A percentile compares a stretch with the other conserved stretches of the same genome.
phyloP scores from a whole-genome alignment of 2,888 invertebrate genomes.

The Lycocerus yunnanus region DNA sequence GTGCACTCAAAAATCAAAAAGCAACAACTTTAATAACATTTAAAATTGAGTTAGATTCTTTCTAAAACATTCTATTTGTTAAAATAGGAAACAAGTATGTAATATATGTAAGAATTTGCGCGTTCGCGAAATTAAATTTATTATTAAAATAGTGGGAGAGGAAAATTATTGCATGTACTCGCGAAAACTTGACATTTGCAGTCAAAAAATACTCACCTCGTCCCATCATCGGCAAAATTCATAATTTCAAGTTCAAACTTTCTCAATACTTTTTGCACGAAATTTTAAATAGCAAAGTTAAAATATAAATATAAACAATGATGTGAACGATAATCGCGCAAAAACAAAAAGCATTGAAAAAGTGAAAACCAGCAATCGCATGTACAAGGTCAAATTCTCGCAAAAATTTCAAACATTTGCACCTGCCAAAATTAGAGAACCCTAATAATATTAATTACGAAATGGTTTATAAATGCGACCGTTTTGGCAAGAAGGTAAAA shows the following conservation, averaged over 20 bases:
- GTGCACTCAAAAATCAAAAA: conserved; percentile 35
- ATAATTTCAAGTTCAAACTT: not conserved
- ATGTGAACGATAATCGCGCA: not conserved
- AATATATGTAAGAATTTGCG: no score
- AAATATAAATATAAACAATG: not conserved
- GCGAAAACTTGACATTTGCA: not conserved
- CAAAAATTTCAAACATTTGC: not conserved
- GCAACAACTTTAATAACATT: conserved; percentile 23
- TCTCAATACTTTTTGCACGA: not conserved
- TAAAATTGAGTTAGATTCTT: conserved; percentile 4
- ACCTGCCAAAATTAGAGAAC: not conserved
- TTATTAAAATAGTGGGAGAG: not conserved
- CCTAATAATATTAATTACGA: not conserved
- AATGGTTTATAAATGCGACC: not conserved
- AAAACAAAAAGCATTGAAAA: not conserved
- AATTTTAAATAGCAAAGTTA: not conserved
- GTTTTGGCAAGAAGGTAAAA: not conserved
- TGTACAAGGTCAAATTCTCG: not conserved
- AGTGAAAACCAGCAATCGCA: not conserved
- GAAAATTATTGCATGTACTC: not conserved
- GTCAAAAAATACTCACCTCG: not conserved
- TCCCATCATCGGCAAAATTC: not conserved
- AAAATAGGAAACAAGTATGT: not conserved
- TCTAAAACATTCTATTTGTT: not conserved
- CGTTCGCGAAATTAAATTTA: not conserved